Percentiles rank a stretch among this genome's conserved stretches.
Evolutionary conservation across 2,113 vertebrate species (phyloP).

Genomic region (Colossoma macropomum): DNA sequence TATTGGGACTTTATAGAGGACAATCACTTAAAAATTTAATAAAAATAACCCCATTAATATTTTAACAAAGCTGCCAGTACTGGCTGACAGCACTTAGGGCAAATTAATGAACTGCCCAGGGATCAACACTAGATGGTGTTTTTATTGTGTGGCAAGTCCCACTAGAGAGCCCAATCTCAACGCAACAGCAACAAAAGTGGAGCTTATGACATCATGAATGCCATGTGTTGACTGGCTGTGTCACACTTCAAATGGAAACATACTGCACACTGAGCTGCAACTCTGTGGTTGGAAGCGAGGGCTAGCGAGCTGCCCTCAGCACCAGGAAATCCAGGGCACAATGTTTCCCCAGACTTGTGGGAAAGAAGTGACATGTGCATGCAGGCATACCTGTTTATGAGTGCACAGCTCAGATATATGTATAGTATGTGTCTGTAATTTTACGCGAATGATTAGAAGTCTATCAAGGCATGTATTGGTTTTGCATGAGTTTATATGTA

Average conservation of each 20-base stretch:
- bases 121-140: background rate
- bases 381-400: conserved; percentile 23
- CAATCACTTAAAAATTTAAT: background rate
- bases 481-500: conserved; percentile 25
- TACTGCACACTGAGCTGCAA: conserved; percentile 35
- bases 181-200: conserved; percentile 40
- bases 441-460: conserved; percentile 6
- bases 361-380: background rate
- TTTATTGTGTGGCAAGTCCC: conserved; percentile 16
- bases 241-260: conserved; percentile 40
- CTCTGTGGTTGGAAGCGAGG: conserved; percentile 30
- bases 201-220: conserved; percentile 16
- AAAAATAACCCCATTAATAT: background rate
- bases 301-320: conserved; percentile 37
- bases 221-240: conserved; percentile 27
- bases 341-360: conserved; percentile 17
- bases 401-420: background rate
- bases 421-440: conserved; percentile 11
- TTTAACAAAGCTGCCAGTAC: background rate
- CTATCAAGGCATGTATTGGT: background rate
- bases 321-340: conserved; percentile 33
- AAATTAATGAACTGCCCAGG: conserved; percentile 11
- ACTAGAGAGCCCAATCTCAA: conserved; percentile 30
- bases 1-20: background rate
- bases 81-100: too few relatives aligned